These are phyloP conservation scores for Cryptocephalus moraei DNA, from an alignment of 2,888 invertebrate species.

Conservation along the genomic window DNA sequence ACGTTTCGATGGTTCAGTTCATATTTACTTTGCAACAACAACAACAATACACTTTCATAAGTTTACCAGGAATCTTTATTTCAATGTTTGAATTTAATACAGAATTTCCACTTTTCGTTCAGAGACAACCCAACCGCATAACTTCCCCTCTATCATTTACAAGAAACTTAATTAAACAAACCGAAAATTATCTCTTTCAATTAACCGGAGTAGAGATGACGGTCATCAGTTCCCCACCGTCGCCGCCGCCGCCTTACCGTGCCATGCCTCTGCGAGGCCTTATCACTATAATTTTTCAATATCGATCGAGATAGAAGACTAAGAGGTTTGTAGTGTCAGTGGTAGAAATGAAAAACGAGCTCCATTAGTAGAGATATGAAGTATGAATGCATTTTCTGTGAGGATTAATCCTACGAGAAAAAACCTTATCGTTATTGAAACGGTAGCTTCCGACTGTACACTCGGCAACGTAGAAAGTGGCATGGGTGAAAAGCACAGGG, in stretches of 20 bases:
- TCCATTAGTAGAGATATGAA: conserved; percentile 37
- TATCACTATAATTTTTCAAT: conserved; percentile 10
- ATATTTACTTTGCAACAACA: too few species aligned
- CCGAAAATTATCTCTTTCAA: too few species aligned
- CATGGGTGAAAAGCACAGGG: too few species aligned
- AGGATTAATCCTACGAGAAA: conserved; percentile 36
- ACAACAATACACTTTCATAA: too few species aligned
- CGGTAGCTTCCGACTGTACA: conserved; percentile 3
- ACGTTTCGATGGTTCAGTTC: too few species aligned
- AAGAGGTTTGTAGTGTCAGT: conserved; percentile 9
- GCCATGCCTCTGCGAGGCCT: background rate
- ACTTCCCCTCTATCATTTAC: too few species aligned
- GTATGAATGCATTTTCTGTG: conserved; percentile 38
- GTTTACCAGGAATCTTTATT: too few species aligned
- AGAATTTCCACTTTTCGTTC: too few species aligned
- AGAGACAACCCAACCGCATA: too few species aligned
- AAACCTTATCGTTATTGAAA: conserved; percentile 21
- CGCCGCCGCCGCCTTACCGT: background rate
- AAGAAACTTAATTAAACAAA: too few species aligned
- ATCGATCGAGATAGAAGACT: conserved; percentile 8
- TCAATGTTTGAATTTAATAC: too few species aligned
- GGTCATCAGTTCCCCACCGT: conserved; percentile 7
- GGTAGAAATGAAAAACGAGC: conserved; percentile 34
- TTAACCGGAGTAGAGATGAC: conserved; percentile 5
- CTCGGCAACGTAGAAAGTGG: too few species aligned